Percentiles rank a stretch among this genome's conserved stretches.
Conservation (phyloP, 2,888 invertebrate species). For the Cataglyphis cursor region DNA sequence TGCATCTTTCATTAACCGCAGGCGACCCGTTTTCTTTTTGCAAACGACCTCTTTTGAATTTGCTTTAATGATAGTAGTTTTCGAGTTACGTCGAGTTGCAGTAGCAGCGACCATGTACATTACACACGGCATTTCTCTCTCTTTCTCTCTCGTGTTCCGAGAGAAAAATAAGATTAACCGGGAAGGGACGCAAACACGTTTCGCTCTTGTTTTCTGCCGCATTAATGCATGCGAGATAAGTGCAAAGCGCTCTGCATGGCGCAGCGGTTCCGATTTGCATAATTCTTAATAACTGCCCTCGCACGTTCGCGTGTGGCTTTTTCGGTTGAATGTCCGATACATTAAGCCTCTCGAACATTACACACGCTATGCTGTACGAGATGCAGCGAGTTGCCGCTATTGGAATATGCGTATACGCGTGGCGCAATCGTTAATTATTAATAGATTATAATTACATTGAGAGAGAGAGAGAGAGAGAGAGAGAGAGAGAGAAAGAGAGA, state of each 20-base stretch:
- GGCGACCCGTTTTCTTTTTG: not conserved
- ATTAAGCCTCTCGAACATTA: not conserved
- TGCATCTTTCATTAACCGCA: constrained; percentile 33
- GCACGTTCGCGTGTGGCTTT: constrained; percentile 48
- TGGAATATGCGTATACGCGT: not conserved
- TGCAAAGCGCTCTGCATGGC: constrained; percentile 25
- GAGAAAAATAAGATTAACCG: constrained; percentile 36
- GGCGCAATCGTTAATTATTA: constrained; percentile 35
- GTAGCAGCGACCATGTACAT: not conserved
- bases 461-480: no score
- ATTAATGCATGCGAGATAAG: constrained; percentile 47
- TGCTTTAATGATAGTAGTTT: constrained; percentile 53
- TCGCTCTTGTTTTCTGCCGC: constrained; percentile 45
- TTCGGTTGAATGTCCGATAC: constrained; percentile 32
- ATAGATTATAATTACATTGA: constrained; percentile 44
- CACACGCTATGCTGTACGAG: constrained; percentile 3
- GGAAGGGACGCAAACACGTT: constrained; percentile 42
- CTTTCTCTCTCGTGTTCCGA: not conserved
- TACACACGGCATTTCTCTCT: not conserved
- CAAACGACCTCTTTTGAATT: constrained; percentile 36
- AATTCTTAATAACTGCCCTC: constrained; percentile 57
- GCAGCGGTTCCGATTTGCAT: constrained; percentile 49
- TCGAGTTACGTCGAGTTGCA: constrained; percentile 43
- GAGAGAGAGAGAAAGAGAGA: no score
- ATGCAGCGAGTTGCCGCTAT: constrained; percentile 2